Base-by-base conservation (phyloP, 1,140 invertebrate genomes). In the Chironomus striatipennis region DNA sequence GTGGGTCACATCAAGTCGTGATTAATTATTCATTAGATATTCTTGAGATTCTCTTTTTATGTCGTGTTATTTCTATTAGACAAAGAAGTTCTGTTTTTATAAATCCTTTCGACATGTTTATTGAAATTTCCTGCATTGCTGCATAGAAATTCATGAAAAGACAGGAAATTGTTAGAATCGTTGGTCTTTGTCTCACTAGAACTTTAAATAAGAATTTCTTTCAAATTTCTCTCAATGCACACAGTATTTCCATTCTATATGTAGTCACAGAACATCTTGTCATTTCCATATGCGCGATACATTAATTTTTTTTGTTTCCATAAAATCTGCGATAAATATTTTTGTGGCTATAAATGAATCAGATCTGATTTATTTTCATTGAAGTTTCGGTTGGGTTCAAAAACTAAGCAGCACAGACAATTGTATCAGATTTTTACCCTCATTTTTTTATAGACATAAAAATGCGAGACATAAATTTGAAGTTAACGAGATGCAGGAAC, bases 271-370 rank as follows among this genome's bases (percentile, higher is more conserved):
- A 34, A 34, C 24, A 34, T 34, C 24, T 34, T 34, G 17, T 21
- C 17, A 70, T 70, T 17, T 70, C n/a, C 65, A 70, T 70, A 70
- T 70, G 65, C 18, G 20, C 65, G 47, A 10, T 20, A 18, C 17
- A 70, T 70, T 70, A 70, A 70, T 70, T 17, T 57, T 57, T 2
- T 12, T 12, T n/a, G 1, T n/a, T 10, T 12, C 2, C 1, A 57
- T 20, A 70, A 70, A 70, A 70, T 70, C 65, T 70, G 65, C 10
- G 18, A 70, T 70, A 21, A 70, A 20, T 6, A 18, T 70, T 70
- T 70, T 57, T n/a, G 47, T 70, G 65, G 65, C n/a, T 70, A 34
- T 34, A 34, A 34, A 34, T 34, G 17, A 70, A 70, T 21, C 47
- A 34, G 47, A 57, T 5, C 12, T 57, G 4, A 57, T n/a, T 57